Evolutionary conservation across 2,797 vertebrate species (phyloP).

Genomic region (Lemur catta): DNA sequence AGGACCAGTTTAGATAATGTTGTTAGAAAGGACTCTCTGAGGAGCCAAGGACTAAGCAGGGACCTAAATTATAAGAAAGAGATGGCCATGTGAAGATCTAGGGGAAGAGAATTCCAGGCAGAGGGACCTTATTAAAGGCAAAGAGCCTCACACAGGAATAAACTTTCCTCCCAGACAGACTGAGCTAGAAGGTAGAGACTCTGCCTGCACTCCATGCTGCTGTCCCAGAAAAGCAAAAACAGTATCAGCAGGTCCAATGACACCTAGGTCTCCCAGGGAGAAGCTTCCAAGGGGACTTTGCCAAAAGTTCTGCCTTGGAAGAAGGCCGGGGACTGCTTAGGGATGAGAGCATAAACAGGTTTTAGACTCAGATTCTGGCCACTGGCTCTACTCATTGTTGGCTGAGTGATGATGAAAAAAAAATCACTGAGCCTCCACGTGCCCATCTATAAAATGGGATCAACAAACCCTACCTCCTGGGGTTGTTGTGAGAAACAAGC

Average conservation of each 20-base stretch:
- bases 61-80: not conserved
- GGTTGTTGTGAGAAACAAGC: not conserved
- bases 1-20: not conserved
- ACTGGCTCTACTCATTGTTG: not conserved
- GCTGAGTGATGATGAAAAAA: not conserved
- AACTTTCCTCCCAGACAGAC: not conserved
- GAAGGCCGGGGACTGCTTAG: not conserved
- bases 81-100: not conserved
- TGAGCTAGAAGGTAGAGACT: not conserved
- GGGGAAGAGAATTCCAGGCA: not conserved
- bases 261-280: not conserved
- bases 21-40: not conserved
- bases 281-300: not conserved
- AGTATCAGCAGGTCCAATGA: not conserved
- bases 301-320: not conserved
- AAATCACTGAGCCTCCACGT: not conserved
- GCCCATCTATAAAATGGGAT: not conserved
- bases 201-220: not conserved
- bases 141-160: not conserved
- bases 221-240: not conserved
- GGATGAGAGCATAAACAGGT: not conserved
- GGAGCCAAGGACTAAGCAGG: not conserved
- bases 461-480: not conserved
- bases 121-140: not conserved
- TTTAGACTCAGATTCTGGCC: not conserved